Conservation (phyloP, 2,888 invertebrate species). For the Macrostomum cliftonense region DNA sequence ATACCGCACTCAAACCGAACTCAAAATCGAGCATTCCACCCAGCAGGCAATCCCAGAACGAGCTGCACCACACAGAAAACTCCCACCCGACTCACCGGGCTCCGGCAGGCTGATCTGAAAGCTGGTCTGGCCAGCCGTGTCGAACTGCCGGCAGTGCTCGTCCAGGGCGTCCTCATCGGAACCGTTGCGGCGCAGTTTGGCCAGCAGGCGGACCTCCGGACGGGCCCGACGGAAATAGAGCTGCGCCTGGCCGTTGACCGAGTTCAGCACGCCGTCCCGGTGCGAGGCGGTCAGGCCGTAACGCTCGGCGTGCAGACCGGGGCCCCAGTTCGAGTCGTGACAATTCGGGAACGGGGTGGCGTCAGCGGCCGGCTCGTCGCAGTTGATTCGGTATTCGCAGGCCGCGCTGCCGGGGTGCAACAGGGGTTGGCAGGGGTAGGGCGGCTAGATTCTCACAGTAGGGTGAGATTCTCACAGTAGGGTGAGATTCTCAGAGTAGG, state of each 20-base stretch:
- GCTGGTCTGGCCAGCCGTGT: not conserved
- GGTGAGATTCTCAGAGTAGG: no score
- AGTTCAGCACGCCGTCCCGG: not conserved
- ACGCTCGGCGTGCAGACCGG: conserved; percentile 6
- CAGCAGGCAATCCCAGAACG: no score
- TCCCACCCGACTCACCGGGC: no score
- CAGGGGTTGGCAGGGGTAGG: no score
- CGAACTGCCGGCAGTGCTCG: not conserved
- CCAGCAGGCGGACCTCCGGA: conserved; percentile 4
- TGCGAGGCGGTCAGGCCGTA: conserved; percentile 5
- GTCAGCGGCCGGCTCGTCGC: not conserved
- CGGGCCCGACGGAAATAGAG: not conserved
- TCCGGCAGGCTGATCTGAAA: not conserved
- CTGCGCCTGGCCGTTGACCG: not conserved
- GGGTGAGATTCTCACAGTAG: no score
- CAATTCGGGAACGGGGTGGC: conserved; percentile 2
- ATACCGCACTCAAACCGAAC: no score
- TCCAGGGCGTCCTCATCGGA: not conserved
- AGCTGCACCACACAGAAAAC: no score
- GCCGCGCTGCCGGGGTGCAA: not conserved
- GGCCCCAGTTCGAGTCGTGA: conserved; percentile 9
- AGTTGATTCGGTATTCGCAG: not conserved
- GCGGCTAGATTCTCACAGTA: no score
- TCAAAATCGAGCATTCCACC: no score
- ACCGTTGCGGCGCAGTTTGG: not conserved